These are phyloP conservation scores for Apis mellifera DNA, from an alignment of 1,140 invertebrate species.

Conservation along the genomic window Amel_HAv3.1 CM009943.2:399001-399500, in stretches of 20 bases:
- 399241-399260: not conserved
- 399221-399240: not conserved
- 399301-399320: conserved; percentile 5
- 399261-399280: not conserved
- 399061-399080: not conserved
- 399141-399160: too few relatives aligned
- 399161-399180: not conserved
- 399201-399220: not conserved
- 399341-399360: conserved; percentile 10
- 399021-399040: too few relatives aligned
- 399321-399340: not conserved
- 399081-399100: not conserved
- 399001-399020: too few relatives aligned
- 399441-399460: conserved; percentile 39
- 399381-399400: not conserved
- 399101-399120: not conserved
- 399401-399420: not conserved
- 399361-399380: conserved; percentile 31
- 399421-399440: not conserved
- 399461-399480: conserved; percentile 18
- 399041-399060: too few relatives aligned
- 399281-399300: conserved; percentile 1
- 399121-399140: too few relatives aligned
- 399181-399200: not conserved
- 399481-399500: not conserved